Evolutionary conservation across 1,140 invertebrate species (phyloP).

Genomic region (Atta texana): DNA sequence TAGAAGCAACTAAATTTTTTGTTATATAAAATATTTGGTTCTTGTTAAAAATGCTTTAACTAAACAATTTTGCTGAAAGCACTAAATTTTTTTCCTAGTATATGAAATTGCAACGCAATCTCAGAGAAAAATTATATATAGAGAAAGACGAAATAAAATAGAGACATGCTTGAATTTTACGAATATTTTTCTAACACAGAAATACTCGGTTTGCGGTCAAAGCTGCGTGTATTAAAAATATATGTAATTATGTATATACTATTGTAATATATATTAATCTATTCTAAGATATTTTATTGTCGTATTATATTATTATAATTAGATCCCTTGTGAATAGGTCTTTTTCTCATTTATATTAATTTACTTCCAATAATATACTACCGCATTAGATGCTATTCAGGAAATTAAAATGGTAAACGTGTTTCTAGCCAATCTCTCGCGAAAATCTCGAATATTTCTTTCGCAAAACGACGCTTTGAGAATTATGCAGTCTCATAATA

Average conservation of each 20-base stretch:
- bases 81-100: too few species aligned
- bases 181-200: not conserved
- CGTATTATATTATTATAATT: not conserved
- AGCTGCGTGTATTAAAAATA: not conserved
- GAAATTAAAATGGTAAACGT: conserved; percentile 35
- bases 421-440: not conserved
- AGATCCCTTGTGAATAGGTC: not conserved
- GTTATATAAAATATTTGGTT: too few species aligned
- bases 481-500: conserved; percentile 29
- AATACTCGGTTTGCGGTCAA: not conserved
- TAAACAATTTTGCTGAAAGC: too few species aligned
- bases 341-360: not conserved
- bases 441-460: conserved; percentile 2
- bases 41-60: too few species aligned
- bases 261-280: not conserved
- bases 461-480: not conserved
- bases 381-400: not conserved
- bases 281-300: not conserved
- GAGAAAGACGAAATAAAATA: not conserved
- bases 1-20: too few species aligned
- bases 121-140: not conserved
- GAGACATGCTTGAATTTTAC: not conserved
- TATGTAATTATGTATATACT: not conserved
- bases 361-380: conserved; percentile 13
- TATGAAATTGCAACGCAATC: not conserved